Evolutionary conservation across 2,888 invertebrate genomes (phyloP).

Genomic region (Lepidocyrtinus sp.): DNA sequence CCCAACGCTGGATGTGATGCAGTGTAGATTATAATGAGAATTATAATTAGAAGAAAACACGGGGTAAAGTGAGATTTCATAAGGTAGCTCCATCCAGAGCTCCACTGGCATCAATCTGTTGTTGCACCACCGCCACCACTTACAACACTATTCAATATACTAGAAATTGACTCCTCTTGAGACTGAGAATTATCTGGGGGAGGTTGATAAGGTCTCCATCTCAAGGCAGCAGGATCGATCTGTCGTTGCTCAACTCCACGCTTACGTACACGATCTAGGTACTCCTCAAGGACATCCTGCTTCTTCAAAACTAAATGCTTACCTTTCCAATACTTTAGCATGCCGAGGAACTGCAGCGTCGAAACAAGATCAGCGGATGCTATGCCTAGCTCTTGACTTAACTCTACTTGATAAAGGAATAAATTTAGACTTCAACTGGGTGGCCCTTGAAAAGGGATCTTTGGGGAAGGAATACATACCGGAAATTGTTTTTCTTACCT

Average conservation of each 20-base stretch:
- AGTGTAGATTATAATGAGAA: no score
- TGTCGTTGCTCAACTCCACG: constrained; percentile 85
- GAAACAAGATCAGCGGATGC: constrained; percentile 87
- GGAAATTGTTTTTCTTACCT: constrained; percentile 75
- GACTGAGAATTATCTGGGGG: constrained; percentile 60
- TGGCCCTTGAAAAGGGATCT: neutral
- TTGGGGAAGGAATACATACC: neutral
- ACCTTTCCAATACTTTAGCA: constrained; percentile 99
- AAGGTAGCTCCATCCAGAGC: no score
- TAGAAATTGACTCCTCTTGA: constrained; percentile 53
- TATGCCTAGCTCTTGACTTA: constrained; percentile 68
- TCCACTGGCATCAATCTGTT: constrained; percentile 44
- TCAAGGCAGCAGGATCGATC: constrained; percentile 89
- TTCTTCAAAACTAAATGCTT: constrained; percentile 96
- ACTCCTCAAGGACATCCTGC: constrained; percentile 95
- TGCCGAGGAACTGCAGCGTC: constrained; percentile 94
- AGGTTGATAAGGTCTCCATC: constrained; percentile 83
- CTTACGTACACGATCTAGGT: constrained; percentile 86
- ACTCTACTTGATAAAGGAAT: constrained; percentile 59
- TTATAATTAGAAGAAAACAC: no score
- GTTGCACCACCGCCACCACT: constrained; percentile 54
- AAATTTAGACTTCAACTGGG: neutral
- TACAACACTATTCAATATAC: constrained; percentile 60
- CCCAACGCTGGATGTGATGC: no score
- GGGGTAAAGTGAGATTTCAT: no score